Evolutionary conservation across 2,888 invertebrate genomes (phyloP), one percentile per base, ranked within the genome.

Genomic region (Drosophila nr. perissopoda): DNA sequence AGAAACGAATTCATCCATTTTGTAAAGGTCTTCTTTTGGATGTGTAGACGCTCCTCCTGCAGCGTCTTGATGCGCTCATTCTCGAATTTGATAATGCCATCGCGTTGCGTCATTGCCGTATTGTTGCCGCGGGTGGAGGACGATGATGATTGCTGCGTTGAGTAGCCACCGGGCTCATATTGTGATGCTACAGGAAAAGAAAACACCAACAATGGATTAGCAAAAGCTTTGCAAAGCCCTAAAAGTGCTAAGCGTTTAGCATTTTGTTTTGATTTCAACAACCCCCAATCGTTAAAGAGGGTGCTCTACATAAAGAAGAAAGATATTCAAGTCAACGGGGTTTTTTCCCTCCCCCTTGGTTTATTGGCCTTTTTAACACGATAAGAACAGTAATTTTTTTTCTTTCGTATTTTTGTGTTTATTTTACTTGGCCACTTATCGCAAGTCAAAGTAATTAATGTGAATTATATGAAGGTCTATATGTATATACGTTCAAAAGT

Each of bases 21-120:
- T 89, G 99, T 99, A 94, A 99, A 99, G 36, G 99, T 99, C 94
- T 99, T 99, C 95, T 99, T 99, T 94, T 99, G 99, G 87, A 99
- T 99, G 94, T 98, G 97, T 80, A 99, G 94, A 69, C 99, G 96
- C 94, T 99, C 99, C 94, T 99, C 98, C 93, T 99, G 99, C 92
- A 99, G 95, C 92, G 98, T 98, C 94, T 97, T 96, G 93, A 99
- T 99, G 83, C 99, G 96, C 92, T 97, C 98, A 95, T 97, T 98
- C 95, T 99, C 99, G 94, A 99, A 99, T 94, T 97, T 97, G 92
- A 97, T 96, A 89, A 97, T 97, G 94, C 97, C 97, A 93, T 97
- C 97, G 72, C 97, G 94, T 94, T 97, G 97, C 94, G 97, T 97
- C 97, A 97, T 97, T 95, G 95, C 96, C 94, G 94, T 94, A 94